phyloP scores from a whole-genome alignment of 2,888 invertebrate genomes.

The Xiphydria camelus region DNA sequence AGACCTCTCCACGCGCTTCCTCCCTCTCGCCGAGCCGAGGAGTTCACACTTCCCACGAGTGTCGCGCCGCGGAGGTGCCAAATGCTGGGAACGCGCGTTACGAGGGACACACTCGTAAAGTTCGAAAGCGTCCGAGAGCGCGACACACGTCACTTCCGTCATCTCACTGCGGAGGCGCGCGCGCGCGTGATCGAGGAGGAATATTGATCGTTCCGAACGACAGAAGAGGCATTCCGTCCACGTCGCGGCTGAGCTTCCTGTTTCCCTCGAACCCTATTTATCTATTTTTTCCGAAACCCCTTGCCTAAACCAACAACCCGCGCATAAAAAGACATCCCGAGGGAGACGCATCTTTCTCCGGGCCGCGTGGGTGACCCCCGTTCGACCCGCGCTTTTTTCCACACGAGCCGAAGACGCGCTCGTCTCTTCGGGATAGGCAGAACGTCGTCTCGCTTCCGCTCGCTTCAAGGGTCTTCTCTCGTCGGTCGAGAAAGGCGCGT shows the following conservation, averaged over 20 bases:
- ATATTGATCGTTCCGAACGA: slow-evolving; percentile 16
- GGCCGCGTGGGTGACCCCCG: no score
- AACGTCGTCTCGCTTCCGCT: no score
- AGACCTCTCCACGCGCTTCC: no score
- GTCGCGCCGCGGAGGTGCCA: no score
- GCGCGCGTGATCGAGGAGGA: slow-evolving; percentile 6
- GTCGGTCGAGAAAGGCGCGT: no score
- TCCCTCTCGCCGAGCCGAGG: no score
- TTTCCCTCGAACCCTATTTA: slow-evolving; percentile 41
- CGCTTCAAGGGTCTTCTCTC: no score
- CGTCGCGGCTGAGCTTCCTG: slow-evolving; percentile 48
- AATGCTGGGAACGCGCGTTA: slow-evolving; percentile 9
- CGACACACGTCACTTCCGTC: neutral
- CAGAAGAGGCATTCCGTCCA: slow-evolving; percentile 34
- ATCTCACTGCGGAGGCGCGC: slow-evolving; percentile 1
- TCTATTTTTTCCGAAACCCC: slow-evolving; percentile 40
- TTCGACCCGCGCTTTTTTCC: no score
- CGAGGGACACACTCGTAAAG: slow-evolving; percentile 7
- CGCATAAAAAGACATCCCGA: slow-evolving; percentile 36
- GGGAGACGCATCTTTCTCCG: slow-evolving; percentile 36
- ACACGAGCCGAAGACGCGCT: no score
- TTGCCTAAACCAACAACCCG: slow-evolving; percentile 47
- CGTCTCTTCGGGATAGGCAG: no score
- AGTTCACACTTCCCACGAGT: no score
- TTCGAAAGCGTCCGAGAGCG: slow-evolving; percentile 1